phyloP scores from a whole-genome alignment of 2,888 invertebrate species.

The Drosophila pseudotalamancana region DNA sequence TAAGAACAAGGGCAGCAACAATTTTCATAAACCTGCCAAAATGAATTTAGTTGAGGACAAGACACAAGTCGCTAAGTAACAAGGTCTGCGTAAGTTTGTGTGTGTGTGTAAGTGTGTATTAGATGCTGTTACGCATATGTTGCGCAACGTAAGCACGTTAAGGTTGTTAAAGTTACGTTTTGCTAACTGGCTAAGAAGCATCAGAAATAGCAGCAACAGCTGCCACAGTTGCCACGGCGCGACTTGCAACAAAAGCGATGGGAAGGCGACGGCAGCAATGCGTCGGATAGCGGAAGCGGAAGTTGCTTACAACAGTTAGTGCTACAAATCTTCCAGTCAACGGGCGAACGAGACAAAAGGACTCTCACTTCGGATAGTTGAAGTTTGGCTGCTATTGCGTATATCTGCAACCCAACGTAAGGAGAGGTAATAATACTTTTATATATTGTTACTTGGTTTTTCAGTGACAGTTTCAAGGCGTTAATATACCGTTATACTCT shows the following conservation, averaged over 20 bases:
- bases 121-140: conserved; percentile 60
- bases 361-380: too few relatives aligned
- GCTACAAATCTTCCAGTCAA: conserved; percentile 35
- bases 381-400: too few relatives aligned
- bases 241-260: conserved; percentile 41
- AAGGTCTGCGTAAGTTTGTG: background rate
- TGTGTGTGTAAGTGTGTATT: background rate
- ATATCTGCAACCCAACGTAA: too few relatives aligned
- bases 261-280: conserved; percentile 28
- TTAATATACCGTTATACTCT: too few relatives aligned
- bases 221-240: conserved; percentile 35
- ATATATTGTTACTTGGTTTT: too few relatives aligned
- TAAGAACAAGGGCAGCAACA: conserved; percentile 33
- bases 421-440: too few relatives aligned
- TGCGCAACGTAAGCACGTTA: conserved; percentile 61
- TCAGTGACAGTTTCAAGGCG: too few relatives aligned
- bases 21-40: conserved; percentile 73
- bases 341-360: conserved; percentile 4
- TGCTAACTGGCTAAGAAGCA: conserved; percentile 45
- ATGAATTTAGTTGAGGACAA: conserved; percentile 63
- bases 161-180: conserved; percentile 43
- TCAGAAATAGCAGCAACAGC: conserved; percentile 23
- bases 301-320: conserved; percentile 70
- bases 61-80: conserved; percentile 39
- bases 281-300: conserved; percentile 73